Evolutionary conservation across 1,140 invertebrate genomes (phyloP), one percentile per base, ranked within the genome.

Genomic region (Drosophila sucinea): DNA sequence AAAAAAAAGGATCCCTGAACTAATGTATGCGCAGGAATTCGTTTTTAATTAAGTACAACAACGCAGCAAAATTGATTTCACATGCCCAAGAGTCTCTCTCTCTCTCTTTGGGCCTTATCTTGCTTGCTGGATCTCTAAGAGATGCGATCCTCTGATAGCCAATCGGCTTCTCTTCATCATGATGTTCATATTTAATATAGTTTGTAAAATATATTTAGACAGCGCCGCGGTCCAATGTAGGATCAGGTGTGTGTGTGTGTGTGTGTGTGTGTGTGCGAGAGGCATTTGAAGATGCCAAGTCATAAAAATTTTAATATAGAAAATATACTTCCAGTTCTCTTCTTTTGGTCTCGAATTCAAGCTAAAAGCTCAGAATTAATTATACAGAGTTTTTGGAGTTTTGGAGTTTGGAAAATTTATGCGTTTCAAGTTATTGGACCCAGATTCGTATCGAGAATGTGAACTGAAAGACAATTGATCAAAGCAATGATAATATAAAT

Each of bases 21-120:
- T 78, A 76, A 73, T 79, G 61, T 85, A 85, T 86, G 83, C 75
- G 73, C 73, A 70, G 57, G 66, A 63, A 79, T 81, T 67, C 70
- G 32, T 23, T 60, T 68, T 86, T 87, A 87, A 87, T 87, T 87
- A 87, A 87, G 83, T 83, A 87, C 83, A 87, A 87, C 83, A 87
- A 87, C 83, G 84, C 83, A 87, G 83, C 83, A 87, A 87, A 87
- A 87, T 87, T 87, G 83, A 87, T 86, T 86, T 79, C 83, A 85
- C 71, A 77, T 51, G 44, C 6, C 44, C 44, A 47, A 25, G 11
- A 11, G 10, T 38, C 35, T 8, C 8, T 10, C 10, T 10, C 35
- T 11, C 8, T 10, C 10, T 10, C 10, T 38, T 38, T 8, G 2
- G 35, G 6, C 70, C 68, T 70, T 79, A 83, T 87, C 83, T 58